Conservation (phyloP, 2,113 vertebrate genomes). For the Lagopus leucura region DNA sequence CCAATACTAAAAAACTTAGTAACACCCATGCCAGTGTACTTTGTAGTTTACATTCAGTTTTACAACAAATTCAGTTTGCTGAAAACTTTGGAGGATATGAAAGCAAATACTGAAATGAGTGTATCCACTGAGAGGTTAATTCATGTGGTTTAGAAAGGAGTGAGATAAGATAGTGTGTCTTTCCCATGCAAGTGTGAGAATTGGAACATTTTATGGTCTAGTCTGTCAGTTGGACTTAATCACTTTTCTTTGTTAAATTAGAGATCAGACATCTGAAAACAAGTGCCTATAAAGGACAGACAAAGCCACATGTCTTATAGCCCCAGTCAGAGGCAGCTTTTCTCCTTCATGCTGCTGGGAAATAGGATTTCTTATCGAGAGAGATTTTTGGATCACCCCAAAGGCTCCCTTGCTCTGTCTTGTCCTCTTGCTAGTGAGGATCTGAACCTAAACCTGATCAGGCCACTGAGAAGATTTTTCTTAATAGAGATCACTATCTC, state of each 20-base stretch:
- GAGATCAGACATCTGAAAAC: constrained; percentile 10
- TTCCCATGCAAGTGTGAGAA: neutral
- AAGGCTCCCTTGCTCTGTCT: neutral
- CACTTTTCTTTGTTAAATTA: neutral
- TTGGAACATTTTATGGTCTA: neutral
- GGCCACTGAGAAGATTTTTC: constrained; percentile 14
- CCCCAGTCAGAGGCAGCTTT: neutral
- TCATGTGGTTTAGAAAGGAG: constrained; percentile 3
- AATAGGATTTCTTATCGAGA: neutral
- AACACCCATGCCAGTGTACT: neutral
- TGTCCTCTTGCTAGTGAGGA: neutral
- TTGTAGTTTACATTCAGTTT: neutral
- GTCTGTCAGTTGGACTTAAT: neutral
- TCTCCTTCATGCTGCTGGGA: neutral
- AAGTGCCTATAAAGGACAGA: neutral
- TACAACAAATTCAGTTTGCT: neutral
- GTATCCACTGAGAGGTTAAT: neutral
- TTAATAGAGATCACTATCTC: neutral
- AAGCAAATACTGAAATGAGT: neutral
- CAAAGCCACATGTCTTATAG: neutral
- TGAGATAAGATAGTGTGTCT: neutral
- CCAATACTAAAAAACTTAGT: neutral
- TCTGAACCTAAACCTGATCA: neutral
- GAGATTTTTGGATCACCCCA: neutral
- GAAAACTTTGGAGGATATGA: constrained; percentile 13